phyloP scores from a whole-genome alignment of 2,113 vertebrate genomes.

The Oenanthe oenanthe region DNA sequence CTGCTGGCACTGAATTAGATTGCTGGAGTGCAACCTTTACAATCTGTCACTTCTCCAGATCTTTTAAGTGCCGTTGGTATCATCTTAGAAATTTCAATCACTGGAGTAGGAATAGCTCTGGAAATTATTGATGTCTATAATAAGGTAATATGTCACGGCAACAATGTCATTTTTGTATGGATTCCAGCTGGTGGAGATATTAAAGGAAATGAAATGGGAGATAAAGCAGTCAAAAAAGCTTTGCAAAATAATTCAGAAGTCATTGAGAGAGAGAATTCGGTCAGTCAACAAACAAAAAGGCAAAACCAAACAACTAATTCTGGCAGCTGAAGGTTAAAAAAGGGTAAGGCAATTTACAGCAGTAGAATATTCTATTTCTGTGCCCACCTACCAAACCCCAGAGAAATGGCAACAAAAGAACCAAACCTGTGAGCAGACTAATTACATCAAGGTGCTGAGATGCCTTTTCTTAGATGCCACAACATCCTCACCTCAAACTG shows the following conservation, averaged over 20 bases:
- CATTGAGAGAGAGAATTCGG: slow-evolving; percentile 58
- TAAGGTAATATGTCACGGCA: slow-evolving; percentile 75
- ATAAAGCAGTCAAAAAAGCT: slow-evolving; percentile 74
- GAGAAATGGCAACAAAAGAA: background rate
- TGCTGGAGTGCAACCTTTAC: slow-evolving; percentile 74
- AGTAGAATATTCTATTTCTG: background rate
- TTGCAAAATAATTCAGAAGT: slow-evolving; percentile 74
- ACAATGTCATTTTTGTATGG: slow-evolving; percentile 74
- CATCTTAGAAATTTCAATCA: slow-evolving; percentile 78
- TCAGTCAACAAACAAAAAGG: slow-evolving; percentile 48
- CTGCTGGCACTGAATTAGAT: slow-evolving; percentile 71
- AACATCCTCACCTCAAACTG: background rate
- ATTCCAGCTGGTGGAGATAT: slow-evolving; percentile 67
- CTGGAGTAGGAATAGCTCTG: slow-evolving; percentile 63
- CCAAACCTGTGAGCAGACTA: background rate
- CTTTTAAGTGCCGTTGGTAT: slow-evolving; percentile 75
- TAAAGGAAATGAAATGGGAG: slow-evolving; percentile 76
- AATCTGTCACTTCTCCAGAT: slow-evolving; percentile 76
- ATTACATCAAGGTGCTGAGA: background rate
- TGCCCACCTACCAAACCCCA: background rate
- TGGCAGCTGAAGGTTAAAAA: slow-evolving; percentile 60
- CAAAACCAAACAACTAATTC: slow-evolving; percentile 27
- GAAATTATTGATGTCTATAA: slow-evolving; percentile 79
- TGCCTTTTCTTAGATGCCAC: background rate
- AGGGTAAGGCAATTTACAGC: background rate